phyloP scores from a whole-genome alignment of 2,797 vertebrate species.

The Vespertilio murinus region DNA sequence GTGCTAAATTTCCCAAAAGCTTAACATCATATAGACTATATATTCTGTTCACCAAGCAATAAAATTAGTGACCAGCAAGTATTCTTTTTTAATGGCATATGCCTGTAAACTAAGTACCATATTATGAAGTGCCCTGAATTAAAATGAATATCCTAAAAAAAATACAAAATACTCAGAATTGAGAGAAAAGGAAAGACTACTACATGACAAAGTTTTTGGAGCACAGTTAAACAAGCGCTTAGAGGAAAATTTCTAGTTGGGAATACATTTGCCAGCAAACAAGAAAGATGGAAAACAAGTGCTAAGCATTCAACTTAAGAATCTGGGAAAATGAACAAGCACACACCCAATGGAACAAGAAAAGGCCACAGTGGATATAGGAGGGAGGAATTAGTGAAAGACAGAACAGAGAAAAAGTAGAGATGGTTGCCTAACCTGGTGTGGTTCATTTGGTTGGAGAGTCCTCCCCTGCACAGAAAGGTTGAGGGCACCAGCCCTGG shows the following conservation, averaged over 20 bases:
- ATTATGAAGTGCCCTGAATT: neutral
- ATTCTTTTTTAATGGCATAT: neutral
- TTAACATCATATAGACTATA: neutral
- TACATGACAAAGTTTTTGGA: neutral
- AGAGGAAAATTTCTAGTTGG: constrained; percentile 34
- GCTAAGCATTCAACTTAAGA: constrained; percentile 14
- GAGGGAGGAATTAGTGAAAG: neutral
- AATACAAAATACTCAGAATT: constrained; percentile 37
- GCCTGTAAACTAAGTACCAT: neutral
- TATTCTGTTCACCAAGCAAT: neutral
- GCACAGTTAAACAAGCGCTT: constrained; percentile 26
- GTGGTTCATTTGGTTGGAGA: too few species aligned
- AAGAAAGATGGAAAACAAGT: constrained; percentile 43
- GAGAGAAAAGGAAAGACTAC: constrained; percentile 2
- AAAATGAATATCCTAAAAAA: constrained; percentile 42
- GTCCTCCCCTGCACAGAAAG: too few species aligned
- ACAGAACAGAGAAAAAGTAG: neutral
- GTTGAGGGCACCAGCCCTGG: too few species aligned
- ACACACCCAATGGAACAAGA: neutral
- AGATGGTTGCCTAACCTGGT: neutral
- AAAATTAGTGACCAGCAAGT: constrained; percentile 13
- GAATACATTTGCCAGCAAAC: constrained; percentile 14
- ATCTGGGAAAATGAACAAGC: constrained; percentile 7
- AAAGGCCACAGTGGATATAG: neutral
- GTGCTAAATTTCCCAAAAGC: constrained; percentile 1